Evolutionary conservation across 2,888 invertebrate genomes (phyloP), one percentile per base, ranked within the genome.

Genomic region (Mantis religiosa): DNA sequence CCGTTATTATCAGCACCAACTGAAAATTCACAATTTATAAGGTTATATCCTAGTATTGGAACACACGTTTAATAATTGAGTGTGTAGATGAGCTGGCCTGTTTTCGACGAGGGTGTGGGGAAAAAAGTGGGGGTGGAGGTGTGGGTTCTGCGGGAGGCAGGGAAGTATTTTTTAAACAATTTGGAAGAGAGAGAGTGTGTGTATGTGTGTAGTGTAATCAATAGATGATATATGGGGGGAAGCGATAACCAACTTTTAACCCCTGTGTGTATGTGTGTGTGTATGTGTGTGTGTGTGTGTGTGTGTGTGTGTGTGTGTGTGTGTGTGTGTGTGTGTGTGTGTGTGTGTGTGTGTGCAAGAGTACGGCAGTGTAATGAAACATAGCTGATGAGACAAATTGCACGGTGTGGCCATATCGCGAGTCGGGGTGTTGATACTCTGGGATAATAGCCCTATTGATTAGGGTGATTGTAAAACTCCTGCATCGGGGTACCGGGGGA

Each of bases 331-430:
- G 30, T 30, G 30, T 30, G 30, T 4, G 30, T 87, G n/a, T 54
- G 25, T 84, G 41, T 85, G 81, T 41, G 41, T 41, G 12, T 41
- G 41, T 71, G 54, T 28, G 86, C 14, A 87, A 28, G 34, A 82
- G 87, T 82, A 28, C 34, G n/a, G 54, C 30, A 28, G 54, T 83
- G 88, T 85, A 88, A 88, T 88, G 88, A 88, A 85, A 88, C 88
- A 85, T 71, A 47, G 85, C 85, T 89, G 88, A 89, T 89, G 89
- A 88, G 89, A 85, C 89, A 89, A 89, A 89, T 89, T 89, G 88
- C 88, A 85, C 28, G 82, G 71, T 71, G 54, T n/a, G 30, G 83
- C 83, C 27, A n/a, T 85, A 83, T 88, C 89, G 83, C 41, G 71
- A 85, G 82, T 27, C 20, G 15, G 71, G 84, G 71, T 88, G 82